phyloP scores from a whole-genome alignment of 2,113 vertebrate genomes.

The Triplophysa tibetana region DNA sequence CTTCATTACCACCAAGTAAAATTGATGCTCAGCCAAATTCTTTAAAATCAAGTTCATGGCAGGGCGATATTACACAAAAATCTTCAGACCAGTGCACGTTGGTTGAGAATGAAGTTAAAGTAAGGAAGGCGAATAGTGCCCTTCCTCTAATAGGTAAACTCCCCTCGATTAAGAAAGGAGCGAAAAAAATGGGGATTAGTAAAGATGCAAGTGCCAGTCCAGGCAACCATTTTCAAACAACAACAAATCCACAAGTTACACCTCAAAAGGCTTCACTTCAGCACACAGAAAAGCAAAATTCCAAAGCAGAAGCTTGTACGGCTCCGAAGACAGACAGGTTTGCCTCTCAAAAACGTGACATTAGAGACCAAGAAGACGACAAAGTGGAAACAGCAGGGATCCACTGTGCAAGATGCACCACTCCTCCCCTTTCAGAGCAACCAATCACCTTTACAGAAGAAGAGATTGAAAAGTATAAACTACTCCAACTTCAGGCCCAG shows the following conservation, averaged over 20 bases:
- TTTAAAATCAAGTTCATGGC: slow-evolving; percentile 6
- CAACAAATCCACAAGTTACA: slow-evolving; percentile 26
- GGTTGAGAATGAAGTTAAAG: slow-evolving; percentile 35
- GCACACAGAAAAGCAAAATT: neutral
- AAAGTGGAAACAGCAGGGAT: slow-evolving; percentile 64
- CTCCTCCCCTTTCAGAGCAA: slow-evolving; percentile 75
- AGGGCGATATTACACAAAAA: slow-evolving; percentile 17
- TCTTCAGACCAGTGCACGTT: slow-evolving; percentile 33
- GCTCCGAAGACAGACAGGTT: slow-evolving; percentile 44
- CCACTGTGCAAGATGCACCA: slow-evolving; percentile 65
- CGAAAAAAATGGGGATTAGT: slow-evolving; percentile 49
- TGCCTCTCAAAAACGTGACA: slow-evolving; percentile 64
- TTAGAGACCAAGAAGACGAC: slow-evolving; percentile 69
- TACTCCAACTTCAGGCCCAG: slow-evolving; percentile 92
- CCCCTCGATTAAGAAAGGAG: slow-evolving; percentile 70
- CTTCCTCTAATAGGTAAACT: slow-evolving; percentile 78
- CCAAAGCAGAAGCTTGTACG: neutral
- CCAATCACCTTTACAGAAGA: slow-evolving; percentile 92
- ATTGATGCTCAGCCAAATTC: neutral
- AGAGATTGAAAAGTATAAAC: slow-evolving; percentile 93
- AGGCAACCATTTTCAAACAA: slow-evolving; percentile 15
- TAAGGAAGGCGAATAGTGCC: slow-evolving; percentile 58
- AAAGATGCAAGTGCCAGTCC: slow-evolving; percentile 34
- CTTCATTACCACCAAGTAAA: slow-evolving; percentile 18
- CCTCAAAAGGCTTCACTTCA: slow-evolving; percentile 6